Evolutionary conservation across 2,113 vertebrate species (phyloP).

Genomic region (Gymnobelideus leadbeateri): DNA sequence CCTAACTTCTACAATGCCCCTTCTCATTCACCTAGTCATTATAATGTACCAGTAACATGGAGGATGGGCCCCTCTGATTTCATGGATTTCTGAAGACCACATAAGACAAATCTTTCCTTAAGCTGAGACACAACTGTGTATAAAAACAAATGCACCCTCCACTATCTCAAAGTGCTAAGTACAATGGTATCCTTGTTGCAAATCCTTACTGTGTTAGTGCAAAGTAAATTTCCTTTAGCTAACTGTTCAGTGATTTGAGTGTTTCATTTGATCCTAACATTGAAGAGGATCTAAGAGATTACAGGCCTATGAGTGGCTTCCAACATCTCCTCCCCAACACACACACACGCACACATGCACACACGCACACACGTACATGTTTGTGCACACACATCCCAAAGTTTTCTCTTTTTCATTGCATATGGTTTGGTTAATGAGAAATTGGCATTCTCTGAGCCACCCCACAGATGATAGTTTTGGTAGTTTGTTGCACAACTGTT

Average conservation of each 20-base stretch:
- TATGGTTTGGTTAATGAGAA: not conserved
- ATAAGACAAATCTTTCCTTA: not conserved
- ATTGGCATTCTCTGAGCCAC: not conserved
- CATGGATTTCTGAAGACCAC: not conserved
- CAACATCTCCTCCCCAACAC: not conserved
- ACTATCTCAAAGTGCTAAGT: not conserved
- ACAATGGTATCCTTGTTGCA: not conserved
- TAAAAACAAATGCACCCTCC: not conserved
- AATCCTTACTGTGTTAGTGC: not conserved
- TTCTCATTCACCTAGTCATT: not conserved
- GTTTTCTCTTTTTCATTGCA: slow-evolving; percentile 20
- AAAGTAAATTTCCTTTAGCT: not conserved
- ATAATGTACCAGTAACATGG: not conserved
- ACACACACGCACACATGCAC: too few relatives aligned
- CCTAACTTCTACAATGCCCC: not conserved
- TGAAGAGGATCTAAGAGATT: not conserved
- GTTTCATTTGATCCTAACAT: not conserved
- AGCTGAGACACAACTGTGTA: not conserved
- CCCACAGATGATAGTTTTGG: not conserved
- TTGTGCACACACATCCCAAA: too few relatives aligned
- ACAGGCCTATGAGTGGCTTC: too few relatives aligned
- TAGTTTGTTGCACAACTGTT: not conserved
- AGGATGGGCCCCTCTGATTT: not conserved
- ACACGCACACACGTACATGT: too few relatives aligned
- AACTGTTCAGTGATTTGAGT: not conserved